A percentile compares a stretch with the other conserved stretches of the same genome.
These are phyloP conservation scores for Coelopa pilipes DNA, from an alignment of 2,888 invertebrate genomes.

Conservation along the genomic window DNA sequence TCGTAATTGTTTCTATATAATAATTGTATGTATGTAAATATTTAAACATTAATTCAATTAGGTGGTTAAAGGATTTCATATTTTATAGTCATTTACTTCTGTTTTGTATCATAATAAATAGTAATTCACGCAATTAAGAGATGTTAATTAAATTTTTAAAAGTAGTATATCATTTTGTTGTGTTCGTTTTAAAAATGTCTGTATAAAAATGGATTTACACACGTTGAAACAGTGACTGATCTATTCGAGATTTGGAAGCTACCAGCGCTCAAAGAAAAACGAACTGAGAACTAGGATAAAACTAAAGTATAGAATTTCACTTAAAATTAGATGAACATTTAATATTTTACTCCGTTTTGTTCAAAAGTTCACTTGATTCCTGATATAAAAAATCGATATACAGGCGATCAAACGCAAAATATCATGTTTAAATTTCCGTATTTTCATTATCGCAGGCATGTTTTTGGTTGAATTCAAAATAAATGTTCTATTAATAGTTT, in stretches of 20 bases:
- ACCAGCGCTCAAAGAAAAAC: constrained; percentile 9
- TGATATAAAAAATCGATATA: no score
- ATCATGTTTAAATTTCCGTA: background rate
- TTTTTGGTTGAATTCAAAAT: constrained; percentile 1
- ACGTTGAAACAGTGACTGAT: background rate
- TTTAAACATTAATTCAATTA: constrained; percentile 38
- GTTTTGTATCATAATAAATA: background rate
- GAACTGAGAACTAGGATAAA: background rate
- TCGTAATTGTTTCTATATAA: constrained; percentile 51
- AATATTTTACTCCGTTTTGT: no score
- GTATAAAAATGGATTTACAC: background rate
- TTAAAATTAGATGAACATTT: no score
- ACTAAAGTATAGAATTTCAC: no score
- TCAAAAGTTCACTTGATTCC: no score
- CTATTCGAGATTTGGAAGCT: constrained; percentile 6
- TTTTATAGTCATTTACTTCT: background rate
- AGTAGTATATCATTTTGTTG: background rate
- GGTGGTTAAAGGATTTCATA: constrained; percentile 28
- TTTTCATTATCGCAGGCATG: background rate
- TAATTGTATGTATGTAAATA: constrained; percentile 46
- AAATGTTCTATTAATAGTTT: background rate
- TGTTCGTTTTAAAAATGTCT: background rate
- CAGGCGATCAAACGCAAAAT: background rate
- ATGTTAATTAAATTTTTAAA: background rate
- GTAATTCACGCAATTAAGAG: background rate